Conservation (phyloP, 2,797 vertebrate genomes). For the Dendrocincla fuliginosa region DNA sequence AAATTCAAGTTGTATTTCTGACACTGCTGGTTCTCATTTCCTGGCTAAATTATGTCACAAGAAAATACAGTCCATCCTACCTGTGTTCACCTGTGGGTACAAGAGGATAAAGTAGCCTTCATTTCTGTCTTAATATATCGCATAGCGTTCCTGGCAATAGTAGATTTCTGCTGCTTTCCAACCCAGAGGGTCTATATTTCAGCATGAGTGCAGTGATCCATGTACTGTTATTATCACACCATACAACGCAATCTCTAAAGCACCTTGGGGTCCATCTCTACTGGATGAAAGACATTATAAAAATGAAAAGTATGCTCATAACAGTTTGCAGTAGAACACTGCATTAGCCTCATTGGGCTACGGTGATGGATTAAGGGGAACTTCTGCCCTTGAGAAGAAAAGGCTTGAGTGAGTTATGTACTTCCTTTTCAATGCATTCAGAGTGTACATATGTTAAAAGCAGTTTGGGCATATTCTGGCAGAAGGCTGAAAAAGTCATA, state of each 20-base stretch:
- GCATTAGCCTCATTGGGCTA: conserved; percentile 28
- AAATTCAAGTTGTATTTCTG: conserved; percentile 11
- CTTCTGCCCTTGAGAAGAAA: not conserved
- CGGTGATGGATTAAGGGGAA: conserved; percentile 19
- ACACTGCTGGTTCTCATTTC: not conserved
- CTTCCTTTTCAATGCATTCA: not conserved
- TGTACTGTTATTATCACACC: conserved; percentile 56
- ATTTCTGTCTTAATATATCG: conserved; percentile 44
- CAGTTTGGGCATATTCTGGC: not conserved
- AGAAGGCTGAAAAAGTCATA: not conserved
- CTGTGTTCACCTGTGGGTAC: conserved; percentile 18
- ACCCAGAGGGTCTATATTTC: conserved; percentile 54
- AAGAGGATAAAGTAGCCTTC: conserved; percentile 42
- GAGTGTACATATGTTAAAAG: not conserved
- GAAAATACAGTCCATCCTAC: conserved; percentile 29
- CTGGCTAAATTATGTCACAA: conserved; percentile 21
- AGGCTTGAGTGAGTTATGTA: conserved; percentile 23
- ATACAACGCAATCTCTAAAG: not conserved
- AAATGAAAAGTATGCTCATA: conserved; percentile 58
- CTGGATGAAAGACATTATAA: conserved; percentile 43
- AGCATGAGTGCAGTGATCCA: conserved; percentile 48
- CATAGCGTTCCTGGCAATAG: not conserved
- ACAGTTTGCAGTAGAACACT: not conserved
- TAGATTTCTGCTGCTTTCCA: conserved; percentile 38
- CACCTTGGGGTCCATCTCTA: conserved; percentile 49